Evolutionary conservation across 2,888 invertebrate species (phyloP).

Genomic region (Caenorhabditis afra): DNA sequence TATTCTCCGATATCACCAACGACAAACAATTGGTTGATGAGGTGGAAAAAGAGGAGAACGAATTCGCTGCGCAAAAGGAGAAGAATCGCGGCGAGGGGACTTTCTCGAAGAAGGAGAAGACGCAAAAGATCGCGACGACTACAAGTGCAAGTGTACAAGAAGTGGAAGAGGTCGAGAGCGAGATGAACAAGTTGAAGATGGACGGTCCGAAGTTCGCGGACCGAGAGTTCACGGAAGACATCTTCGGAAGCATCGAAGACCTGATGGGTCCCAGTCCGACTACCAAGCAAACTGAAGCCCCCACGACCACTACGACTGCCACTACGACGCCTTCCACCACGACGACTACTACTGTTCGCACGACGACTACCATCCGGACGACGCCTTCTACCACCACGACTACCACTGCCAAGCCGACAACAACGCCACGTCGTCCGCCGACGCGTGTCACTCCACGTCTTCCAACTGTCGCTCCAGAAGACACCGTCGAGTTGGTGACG

Average conservation of each 20-base stretch:
- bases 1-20: conserved; percentile 31
- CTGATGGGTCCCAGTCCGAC: conserved; percentile 28
- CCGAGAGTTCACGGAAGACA: conserved; percentile 40
- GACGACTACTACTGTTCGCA: conserved; percentile 27
- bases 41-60: conserved; percentile 15
- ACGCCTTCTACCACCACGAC: conserved; percentile 22
- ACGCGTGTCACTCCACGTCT: conserved; percentile 41
- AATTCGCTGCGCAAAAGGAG: neutral
- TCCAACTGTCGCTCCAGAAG: conserved; percentile 33
- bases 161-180: conserved; percentile 15
- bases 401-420: conserved; percentile 16
- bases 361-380: conserved; percentile 39
- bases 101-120: conserved; percentile 1
- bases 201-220: conserved; percentile 41
- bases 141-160: conserved; percentile 3
- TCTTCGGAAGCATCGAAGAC: conserved; percentile 56
- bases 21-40: conserved; percentile 5
- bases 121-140: neutral
- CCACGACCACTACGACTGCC: conserved; percentile 23
- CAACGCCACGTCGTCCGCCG: conserved; percentile 30
- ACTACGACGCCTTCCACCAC: conserved; percentile 27
- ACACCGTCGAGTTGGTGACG: conserved; percentile 45
- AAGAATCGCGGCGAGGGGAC: conserved; percentile 44
- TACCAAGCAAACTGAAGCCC: conserved; percentile 18
- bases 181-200: conserved; percentile 38